Conservation (phyloP, 2,888 invertebrate species). For the Eilema sororculum region DNA sequence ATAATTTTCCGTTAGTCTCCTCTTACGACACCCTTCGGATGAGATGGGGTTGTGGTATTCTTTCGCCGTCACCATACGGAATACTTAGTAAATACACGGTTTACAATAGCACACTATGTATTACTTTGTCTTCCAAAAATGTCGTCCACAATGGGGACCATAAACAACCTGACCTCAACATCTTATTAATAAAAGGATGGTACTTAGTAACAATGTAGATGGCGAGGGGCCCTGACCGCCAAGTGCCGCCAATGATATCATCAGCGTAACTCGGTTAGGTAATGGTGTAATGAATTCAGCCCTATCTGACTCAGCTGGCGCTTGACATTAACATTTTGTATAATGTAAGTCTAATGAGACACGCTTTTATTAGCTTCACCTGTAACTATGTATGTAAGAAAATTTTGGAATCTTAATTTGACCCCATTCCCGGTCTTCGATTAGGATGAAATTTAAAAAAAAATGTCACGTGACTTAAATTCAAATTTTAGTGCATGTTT, state of each 20-base stretch:
- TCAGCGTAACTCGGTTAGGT: constrained; percentile 13
- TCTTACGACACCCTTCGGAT: no score
- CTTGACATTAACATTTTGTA: not conserved
- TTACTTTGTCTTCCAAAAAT: not conserved
- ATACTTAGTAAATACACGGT: not conserved
- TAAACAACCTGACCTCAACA: constrained; percentile 6
- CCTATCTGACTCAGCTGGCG: constrained; percentile 15
- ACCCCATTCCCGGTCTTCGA: no score
- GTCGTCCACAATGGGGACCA: not conserved
- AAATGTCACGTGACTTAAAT: no score
- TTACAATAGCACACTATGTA: no score
- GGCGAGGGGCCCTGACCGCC: constrained; percentile 17
- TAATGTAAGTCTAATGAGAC: not conserved
- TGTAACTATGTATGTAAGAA: no score
- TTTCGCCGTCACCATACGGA: no score
- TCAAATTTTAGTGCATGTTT: no score
- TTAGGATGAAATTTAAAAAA: no score
- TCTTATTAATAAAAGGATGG: not conserved
- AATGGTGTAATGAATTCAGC: constrained; percentile 24
- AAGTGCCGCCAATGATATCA: constrained; percentile 16
- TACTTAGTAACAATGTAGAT: constrained; percentile 5
- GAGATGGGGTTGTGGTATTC: no score
- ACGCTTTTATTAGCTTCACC: no score
- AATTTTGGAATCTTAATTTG: no score
- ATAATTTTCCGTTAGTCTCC: no score